phyloP scores from a whole-genome alignment of 2,113 vertebrate species.

The Speoplatyrhinus poulsoni region DNA sequence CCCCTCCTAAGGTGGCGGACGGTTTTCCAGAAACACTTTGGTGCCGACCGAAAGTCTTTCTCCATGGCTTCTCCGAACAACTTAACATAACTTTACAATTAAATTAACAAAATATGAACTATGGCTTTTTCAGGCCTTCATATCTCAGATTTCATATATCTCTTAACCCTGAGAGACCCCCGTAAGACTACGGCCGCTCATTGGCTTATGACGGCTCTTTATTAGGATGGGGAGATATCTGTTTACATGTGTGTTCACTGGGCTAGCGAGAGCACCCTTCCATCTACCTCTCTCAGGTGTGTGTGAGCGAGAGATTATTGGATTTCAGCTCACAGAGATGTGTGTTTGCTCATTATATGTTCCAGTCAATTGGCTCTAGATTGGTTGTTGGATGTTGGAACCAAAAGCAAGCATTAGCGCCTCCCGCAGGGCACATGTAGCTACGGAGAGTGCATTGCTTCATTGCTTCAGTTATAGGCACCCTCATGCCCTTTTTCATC shows the following conservation, averaged over 20 bases:
- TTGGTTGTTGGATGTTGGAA: slow-evolving; percentile 60
- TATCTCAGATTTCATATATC: not conserved
- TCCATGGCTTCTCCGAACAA: too few relatives aligned
- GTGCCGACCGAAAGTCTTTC: too few relatives aligned
- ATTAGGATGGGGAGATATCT: slow-evolving; percentile 67
- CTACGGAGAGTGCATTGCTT: slow-evolving; percentile 23
- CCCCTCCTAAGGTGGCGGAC: too few relatives aligned
- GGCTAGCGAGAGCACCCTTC: slow-evolving; percentile 53
- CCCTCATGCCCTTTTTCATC: not conserved
- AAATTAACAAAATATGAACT: too few relatives aligned
- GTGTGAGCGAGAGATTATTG: slow-evolving; percentile 63
- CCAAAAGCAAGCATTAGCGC: slow-evolving; percentile 43
- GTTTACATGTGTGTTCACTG: slow-evolving; percentile 73
- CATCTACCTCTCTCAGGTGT: slow-evolving; percentile 64
- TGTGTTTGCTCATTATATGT: slow-evolving; percentile 73
- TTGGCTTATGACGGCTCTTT: slow-evolving; percentile 63
- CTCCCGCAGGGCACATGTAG: slow-evolving; percentile 48
- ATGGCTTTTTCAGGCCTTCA: not conserved
- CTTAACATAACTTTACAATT: too few relatives aligned
- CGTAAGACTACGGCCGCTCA: slow-evolving; percentile 38
- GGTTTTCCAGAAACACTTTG: too few relatives aligned
- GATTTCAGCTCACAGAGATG: slow-evolving; percentile 65
- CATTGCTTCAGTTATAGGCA: slow-evolving; percentile 30
- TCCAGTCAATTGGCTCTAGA: slow-evolving; percentile 69
- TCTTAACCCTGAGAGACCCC: slow-evolving; percentile 31